phyloP scores from a whole-genome alignment of 1,140 invertebrate species.

The Potamilus streckersoni region DNA sequence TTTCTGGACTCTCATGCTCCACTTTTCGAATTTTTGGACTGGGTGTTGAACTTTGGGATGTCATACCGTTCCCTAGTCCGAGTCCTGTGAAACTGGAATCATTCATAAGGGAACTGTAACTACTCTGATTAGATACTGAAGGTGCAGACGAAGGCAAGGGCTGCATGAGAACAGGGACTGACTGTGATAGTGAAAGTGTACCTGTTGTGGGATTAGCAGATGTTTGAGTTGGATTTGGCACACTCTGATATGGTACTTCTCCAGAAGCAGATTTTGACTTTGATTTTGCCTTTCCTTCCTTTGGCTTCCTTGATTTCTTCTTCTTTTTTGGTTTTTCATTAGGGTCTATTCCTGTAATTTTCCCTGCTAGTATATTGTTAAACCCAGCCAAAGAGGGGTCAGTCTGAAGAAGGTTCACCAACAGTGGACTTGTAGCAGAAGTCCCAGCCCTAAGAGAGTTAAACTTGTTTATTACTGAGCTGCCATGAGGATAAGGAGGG shows the following conservation, averaged over 20 bases:
- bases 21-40: too few species aligned
- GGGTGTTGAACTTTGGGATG: too few species aligned
- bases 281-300: slow-evolving; percentile 40
- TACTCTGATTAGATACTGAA: too few species aligned
- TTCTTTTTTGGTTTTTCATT: slow-evolving; percentile 60
- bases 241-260: slow-evolving; percentile 65
- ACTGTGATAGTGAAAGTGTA: slow-evolving; percentile 15
- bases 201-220: slow-evolving; percentile 16
- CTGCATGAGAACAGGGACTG: slow-evolving; percentile 29
- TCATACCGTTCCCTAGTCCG: too few species aligned
- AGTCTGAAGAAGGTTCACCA: slow-evolving; percentile 92
- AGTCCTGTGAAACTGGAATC: too few species aligned
- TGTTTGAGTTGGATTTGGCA: slow-evolving; percentile 38
- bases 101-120: too few species aligned
- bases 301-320: slow-evolving; percentile 46
- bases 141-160: slow-evolving; percentile 7
- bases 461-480: slow-evolving; percentile 51
- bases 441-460: slow-evolving; percentile 29
- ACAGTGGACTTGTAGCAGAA: slow-evolving; percentile 79
- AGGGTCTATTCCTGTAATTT: slow-evolving; percentile 52
- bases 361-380: slow-evolving; percentile 35
- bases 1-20: too few species aligned
- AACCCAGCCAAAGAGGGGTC: slow-evolving; percentile 68
- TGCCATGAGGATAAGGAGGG: slow-evolving; percentile 51
- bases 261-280: slow-evolving; percentile 31